Conservation (phyloP, 2,888 invertebrate genomes). For the Corbicula japonica region DNA sequence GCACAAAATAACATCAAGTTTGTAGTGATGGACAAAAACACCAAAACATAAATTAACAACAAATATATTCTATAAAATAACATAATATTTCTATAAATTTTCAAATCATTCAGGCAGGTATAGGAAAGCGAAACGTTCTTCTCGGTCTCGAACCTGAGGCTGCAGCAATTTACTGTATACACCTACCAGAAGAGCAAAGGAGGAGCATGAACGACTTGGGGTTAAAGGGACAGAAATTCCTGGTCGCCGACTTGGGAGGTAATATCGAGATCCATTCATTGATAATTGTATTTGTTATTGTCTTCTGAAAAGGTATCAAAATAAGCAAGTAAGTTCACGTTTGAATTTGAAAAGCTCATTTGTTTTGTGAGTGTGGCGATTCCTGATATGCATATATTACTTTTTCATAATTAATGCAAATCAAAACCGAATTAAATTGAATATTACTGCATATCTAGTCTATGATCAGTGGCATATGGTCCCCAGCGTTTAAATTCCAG, state of each 20-base stretch:
- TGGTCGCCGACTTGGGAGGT: constrained; percentile 47
- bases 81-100: background rate
- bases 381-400: background rate
- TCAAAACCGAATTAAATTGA: background rate
- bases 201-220: constrained; percentile 21
- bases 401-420: background rate
- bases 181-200: constrained; percentile 29
- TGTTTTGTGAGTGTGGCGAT: constrained; percentile 1
- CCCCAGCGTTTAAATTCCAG: constrained; percentile 38
- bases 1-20: too few relatives aligned
- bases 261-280: background rate
- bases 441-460: background rate
- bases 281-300: background rate
- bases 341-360: background rate
- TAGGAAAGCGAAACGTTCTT: constrained; percentile 19
- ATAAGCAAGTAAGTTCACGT: background rate
- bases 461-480: background rate
- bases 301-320: too few relatives aligned
- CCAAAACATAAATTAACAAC: background rate
- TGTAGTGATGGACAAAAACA: too few relatives aligned
- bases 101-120: constrained; percentile 26
- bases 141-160: constrained; percentile 39
- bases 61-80: background rate
- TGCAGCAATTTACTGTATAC: constrained; percentile 33
- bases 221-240: constrained; percentile 23